Conservation (phyloP, 2,888 invertebrate species). For the Hymenopus coronatus region DNA sequence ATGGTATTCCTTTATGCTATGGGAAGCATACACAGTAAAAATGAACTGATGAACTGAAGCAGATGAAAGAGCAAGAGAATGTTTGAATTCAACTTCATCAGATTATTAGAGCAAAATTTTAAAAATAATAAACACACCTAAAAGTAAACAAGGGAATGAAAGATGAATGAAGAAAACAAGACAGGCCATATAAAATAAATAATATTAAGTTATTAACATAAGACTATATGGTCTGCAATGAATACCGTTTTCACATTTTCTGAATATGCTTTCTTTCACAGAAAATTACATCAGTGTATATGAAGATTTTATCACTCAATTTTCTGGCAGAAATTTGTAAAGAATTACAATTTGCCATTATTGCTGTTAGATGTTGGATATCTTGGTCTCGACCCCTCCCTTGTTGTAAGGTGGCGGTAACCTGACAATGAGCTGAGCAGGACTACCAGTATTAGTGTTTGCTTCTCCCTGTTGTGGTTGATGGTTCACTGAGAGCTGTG, state of each 20-base stretch:
- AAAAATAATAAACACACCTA: too few relatives aligned
- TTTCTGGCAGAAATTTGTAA: neutral
- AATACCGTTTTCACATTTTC: neutral
- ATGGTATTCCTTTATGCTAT: too few relatives aligned
- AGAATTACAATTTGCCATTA: neutral
- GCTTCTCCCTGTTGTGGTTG: conserved; percentile 14
- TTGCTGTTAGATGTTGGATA: conserved; percentile 25
- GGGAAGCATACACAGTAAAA: too few relatives aligned
- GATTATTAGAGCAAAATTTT: too few relatives aligned
- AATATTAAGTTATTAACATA: neutral
- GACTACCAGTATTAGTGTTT: neutral
- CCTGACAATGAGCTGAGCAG: conserved; percentile 46
- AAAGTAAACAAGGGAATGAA: neutral
- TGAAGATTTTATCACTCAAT: too few relatives aligned
- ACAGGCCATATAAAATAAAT: neutral
- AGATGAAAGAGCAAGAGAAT: too few relatives aligned
- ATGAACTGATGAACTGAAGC: too few relatives aligned
- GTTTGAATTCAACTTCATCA: too few relatives aligned
- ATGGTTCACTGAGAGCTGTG: conserved; percentile 36
- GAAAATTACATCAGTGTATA: too few relatives aligned
- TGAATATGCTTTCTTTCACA: neutral
- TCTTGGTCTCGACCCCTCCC: conserved; percentile 25
- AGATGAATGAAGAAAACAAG: neutral
- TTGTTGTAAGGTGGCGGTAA: conserved; percentile 39
- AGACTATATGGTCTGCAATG: neutral